A percentile compares a stretch with the other conserved stretches of the same genome.
These are phyloP conservation scores for Bombus soroeensis DNA, from an alignment of 1,140 invertebrate genomes.

Conservation along the genomic window DNA sequence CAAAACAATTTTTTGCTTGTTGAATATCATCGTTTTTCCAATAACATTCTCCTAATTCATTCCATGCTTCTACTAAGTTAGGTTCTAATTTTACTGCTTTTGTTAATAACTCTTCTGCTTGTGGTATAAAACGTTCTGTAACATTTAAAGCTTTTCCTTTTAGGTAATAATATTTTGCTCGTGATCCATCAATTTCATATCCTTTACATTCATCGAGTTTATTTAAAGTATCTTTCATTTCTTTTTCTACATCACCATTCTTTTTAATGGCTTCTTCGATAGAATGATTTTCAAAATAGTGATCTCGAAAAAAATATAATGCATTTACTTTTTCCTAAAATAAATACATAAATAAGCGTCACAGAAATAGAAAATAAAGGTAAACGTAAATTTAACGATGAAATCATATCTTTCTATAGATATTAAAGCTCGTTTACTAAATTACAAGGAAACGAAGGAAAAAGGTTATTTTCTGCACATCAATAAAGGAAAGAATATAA, in stretches of 20 bases:
- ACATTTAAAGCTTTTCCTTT: conserved; percentile 91
- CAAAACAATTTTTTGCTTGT: conserved; percentile 93
- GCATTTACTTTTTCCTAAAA: conserved; percentile 86
- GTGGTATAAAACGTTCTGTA: conserved; percentile 85
- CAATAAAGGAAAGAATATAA: conserved; percentile 11
- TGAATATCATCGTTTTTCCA: conserved; percentile 93
- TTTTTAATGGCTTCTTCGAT: conserved; percentile 88
- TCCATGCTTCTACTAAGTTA: conserved; percentile 92
- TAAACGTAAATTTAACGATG: neutral
- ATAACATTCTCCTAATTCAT: conserved; percentile 94
- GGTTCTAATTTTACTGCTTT: conserved; percentile 94
- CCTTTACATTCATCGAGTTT: conserved; percentile 88
- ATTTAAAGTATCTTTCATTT: conserved; percentile 86
- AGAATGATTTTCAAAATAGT: conserved; percentile 90
- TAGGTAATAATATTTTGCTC: conserved; percentile 89
- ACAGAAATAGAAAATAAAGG: conserved; percentile 2
- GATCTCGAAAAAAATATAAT: conserved; percentile 88
- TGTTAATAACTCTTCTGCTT: conserved; percentile 89
- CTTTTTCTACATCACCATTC: conserved; percentile 86
- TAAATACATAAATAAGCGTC: conserved; percentile 34
- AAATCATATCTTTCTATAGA: neutral
- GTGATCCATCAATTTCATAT: conserved; percentile 84
- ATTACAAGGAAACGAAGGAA: neutral
- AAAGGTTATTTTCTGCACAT: conserved; percentile 16
- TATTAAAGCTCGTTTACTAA: neutral